Percentiles rank a stretch among this genome's conserved stretches.
phyloP scores from a whole-genome alignment of 2,797 vertebrate species.

The Myiotriccus ornatus region DNA sequence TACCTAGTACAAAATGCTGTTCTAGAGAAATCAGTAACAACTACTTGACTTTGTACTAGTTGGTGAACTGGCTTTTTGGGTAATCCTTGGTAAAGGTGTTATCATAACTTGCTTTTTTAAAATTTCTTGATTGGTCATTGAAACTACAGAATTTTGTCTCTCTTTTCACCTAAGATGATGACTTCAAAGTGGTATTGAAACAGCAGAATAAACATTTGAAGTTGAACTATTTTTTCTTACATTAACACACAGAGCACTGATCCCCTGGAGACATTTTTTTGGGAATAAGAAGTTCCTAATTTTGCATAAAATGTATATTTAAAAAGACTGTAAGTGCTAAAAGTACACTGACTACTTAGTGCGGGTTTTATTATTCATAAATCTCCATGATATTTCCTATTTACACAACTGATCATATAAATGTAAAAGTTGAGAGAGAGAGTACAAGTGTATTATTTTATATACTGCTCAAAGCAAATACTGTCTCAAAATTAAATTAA shows the following conservation, averaged over 20 bases:
- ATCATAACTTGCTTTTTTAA: not conserved
- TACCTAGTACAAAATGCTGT: not conserved
- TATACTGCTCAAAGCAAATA: not conserved
- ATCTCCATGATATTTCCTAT: not conserved
- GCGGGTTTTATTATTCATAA: not conserved
- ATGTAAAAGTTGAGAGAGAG: not conserved
- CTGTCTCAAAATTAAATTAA: not conserved
- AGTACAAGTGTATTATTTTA: fast-evolving
- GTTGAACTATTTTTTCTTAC: not conserved
- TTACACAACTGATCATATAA: not conserved
- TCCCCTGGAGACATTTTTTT: not conserved
- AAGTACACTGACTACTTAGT: not conserved
- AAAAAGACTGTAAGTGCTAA: not conserved
- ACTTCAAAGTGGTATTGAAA: not conserved
- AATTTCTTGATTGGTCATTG: not conserved
- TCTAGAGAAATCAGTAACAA: not conserved
- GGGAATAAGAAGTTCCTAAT: not conserved
- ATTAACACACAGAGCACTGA: not conserved
- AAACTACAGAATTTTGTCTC: not conserved
- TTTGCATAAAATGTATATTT: not conserved
- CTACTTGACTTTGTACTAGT: not conserved
- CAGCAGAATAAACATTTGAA: not conserved
- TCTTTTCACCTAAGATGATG: fast-evolving
- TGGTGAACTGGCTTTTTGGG: not conserved
- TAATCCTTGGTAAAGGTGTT: not conserved